A percentile compares a stretch with the other conserved stretches of the same genome.
phyloP scores from a whole-genome alignment of 2,113 vertebrate genomes.

The Misgurnus mizolepis region DNA sequence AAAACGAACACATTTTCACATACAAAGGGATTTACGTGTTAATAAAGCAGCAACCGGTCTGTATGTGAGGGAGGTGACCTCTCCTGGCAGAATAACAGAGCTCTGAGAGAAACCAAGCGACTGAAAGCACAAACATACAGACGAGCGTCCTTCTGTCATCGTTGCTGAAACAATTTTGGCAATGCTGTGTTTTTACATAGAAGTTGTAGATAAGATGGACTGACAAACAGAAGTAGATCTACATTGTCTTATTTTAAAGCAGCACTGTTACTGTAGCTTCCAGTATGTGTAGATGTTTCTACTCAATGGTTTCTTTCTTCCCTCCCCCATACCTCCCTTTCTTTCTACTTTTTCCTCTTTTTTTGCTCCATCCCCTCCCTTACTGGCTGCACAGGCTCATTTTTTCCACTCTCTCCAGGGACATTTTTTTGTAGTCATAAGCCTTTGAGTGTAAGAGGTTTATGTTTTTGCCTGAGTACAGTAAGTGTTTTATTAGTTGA shows the following conservation, averaged over 20 bases:
- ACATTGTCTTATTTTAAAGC: neutral
- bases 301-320: slow-evolving; percentile 21
- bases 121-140: neutral
- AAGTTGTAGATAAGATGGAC: neutral
- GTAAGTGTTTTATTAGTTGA: slow-evolving; percentile 40
- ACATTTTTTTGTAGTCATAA: slow-evolving; percentile 44
- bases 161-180: neutral
- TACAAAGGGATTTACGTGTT: neutral
- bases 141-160: neutral
- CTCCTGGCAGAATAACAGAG: slow-evolving; percentile 18
- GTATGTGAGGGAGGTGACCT: slow-evolving; percentile 14
- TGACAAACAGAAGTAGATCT: neutral
- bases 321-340: slow-evolving; percentile 25
- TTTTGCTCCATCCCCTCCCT: slow-evolving; percentile 59
- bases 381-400: slow-evolving; percentile 58
- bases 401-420: slow-evolving; percentile 70
- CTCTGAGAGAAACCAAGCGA: slow-evolving; percentile 1
- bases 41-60: slow-evolving; percentile 18
- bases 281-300: slow-evolving; percentile 1
- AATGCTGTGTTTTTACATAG: neutral
- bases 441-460: slow-evolving; percentile 49
- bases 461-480: slow-evolving; percentile 3
- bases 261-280: neutral
- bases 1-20: neutral
- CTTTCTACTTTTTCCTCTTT: slow-evolving; percentile 47